phyloP scores from a whole-genome alignment of 2,797 vertebrate genomes.

The Peromyscus melanophrys region DNA sequence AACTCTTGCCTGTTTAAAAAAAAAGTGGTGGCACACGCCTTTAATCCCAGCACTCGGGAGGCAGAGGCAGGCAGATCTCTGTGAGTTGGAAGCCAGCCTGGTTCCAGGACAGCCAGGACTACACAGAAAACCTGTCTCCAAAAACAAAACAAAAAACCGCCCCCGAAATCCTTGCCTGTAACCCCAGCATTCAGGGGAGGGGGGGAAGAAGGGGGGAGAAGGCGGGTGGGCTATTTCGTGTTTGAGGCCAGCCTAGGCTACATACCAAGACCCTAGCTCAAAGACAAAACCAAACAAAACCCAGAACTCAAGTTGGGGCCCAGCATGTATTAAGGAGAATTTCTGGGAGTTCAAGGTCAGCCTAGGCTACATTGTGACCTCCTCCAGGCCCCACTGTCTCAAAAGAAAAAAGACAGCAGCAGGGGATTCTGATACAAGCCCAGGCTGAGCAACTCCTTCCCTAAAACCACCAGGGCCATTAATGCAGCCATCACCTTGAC shows the following conservation, averaged over 20 bases:
- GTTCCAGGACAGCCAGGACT: neutral
- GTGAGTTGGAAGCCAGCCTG: no score
- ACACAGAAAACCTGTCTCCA: neutral
- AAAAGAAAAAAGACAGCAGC: neutral
- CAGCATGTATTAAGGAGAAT: neutral
- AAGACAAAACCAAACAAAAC: neutral
- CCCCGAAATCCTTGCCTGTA: no score
- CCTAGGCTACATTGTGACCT: neutral
- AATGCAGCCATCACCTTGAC: neutral
- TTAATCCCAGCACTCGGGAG: neutral
- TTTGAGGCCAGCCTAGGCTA: neutral
- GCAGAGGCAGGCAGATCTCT: no score
- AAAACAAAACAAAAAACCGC: neutral
- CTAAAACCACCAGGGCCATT: no score
- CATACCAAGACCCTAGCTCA: neutral
- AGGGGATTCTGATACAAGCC: neutral
- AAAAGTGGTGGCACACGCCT: fast-evolving
- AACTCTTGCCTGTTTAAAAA: neutral
- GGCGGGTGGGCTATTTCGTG: neutral
- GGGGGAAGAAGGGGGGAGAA: fast-evolving
- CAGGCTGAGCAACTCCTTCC: neutral
- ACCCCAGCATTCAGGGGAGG: neutral
- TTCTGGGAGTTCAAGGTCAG: neutral
- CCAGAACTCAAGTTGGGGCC: neutral
- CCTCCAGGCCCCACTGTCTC: neutral